Evolutionary conservation across 2,113 vertebrate species (phyloP).

Genomic region (Canis aureus): DNA sequence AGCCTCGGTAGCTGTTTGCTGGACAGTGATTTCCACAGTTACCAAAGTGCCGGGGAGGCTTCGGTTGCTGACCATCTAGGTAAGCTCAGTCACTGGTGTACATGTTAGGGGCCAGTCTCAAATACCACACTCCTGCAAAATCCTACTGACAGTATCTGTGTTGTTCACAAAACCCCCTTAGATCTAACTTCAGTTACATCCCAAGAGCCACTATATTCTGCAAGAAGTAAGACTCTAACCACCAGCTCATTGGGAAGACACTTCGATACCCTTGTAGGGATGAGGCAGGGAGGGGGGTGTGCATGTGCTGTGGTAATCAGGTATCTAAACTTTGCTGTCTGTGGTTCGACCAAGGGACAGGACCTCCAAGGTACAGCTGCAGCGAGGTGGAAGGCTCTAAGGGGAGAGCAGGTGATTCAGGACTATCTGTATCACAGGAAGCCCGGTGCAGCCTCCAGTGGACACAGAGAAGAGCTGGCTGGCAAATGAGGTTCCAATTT

Average conservation of each 20-base stretch:
- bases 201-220: background rate
- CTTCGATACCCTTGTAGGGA: background rate
- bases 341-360: background rate
- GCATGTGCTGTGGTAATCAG: background rate
- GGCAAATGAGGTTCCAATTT: background rate
- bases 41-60: background rate
- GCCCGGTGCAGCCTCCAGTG: background rate
- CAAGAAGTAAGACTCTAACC: slow-evolving; percentile 2
- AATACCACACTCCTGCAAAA: background rate
- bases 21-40: background rate
- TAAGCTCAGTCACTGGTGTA: background rate
- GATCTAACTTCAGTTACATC: background rate
- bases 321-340: background rate
- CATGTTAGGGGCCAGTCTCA: background rate
- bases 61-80: background rate
- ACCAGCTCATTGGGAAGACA: slow-evolving; percentile 7
- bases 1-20: background rate
- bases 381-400: background rate
- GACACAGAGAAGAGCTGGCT: background rate
- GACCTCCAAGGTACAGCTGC: background rate
- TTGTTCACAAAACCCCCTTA: background rate
- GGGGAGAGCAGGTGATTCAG: background rate
- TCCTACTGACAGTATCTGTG: background rate
- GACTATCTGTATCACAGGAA: background rate
- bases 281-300: no score